These are phyloP conservation scores for Oscheius sp. DNA, from an alignment of 2,888 invertebrate species.

Conservation along the genomic window DNA sequence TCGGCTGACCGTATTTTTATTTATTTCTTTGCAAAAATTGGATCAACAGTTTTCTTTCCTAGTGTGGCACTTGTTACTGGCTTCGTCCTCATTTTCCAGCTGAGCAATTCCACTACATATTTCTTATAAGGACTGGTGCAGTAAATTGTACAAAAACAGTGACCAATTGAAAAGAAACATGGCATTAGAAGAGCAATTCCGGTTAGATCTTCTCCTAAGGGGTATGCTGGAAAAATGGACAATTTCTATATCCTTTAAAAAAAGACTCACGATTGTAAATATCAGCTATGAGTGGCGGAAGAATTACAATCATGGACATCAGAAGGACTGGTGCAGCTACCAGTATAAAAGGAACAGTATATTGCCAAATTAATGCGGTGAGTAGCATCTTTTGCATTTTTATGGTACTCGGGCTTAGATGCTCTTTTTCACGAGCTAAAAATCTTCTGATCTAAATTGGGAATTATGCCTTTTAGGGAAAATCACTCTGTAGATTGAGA, in stretches of 20 bases:
- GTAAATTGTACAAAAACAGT: neutral
- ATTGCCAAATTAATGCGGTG: neutral
- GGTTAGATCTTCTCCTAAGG: neutral
- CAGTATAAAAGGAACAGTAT: neutral
- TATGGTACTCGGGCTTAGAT: neutral
- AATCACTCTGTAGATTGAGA: neutral
- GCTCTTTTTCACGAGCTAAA: neutral
- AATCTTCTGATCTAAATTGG: neutral
- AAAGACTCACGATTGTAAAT: neutral
- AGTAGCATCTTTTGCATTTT: slow-evolving; percentile 5
- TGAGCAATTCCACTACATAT: neutral
- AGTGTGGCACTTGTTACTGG: too few species aligned
- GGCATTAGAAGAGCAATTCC: neutral
- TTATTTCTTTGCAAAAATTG: too few species aligned
- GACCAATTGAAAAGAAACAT: neutral
- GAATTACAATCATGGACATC: neutral
- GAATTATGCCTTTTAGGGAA: too few species aligned
- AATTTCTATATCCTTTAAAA: too few species aligned
- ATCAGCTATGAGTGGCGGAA: neutral
- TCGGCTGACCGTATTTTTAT: too few species aligned
- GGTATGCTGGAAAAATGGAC: too few species aligned
- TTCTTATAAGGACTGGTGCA: neutral
- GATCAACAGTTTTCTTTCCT: too few species aligned
- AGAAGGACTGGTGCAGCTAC: neutral
- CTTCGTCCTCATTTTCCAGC: too few species aligned